Evolutionary conservation across 2,797 vertebrate genomes (phyloP), one percentile per base, ranked within the genome.

Genomic region (Hoplostethus mediterraneus): DNA sequence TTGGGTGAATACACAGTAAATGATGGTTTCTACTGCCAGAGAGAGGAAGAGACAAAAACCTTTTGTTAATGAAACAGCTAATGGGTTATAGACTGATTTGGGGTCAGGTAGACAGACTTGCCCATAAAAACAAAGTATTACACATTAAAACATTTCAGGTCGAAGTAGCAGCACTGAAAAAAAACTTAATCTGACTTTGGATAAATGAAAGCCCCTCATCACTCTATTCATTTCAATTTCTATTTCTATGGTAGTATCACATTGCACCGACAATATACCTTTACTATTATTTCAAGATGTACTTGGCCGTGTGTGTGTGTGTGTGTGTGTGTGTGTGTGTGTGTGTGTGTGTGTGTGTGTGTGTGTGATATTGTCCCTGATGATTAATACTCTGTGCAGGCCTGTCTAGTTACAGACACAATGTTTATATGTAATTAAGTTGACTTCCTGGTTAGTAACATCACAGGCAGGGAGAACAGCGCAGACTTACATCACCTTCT

Each of bases 401-500:
- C 48, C 14, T 40, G 9, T 42, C 44, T 63, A 63, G 51, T 12
- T 62, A 16, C 49, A 80, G 42, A 67, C 56, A 33, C 2, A 8
- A 30, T 52, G 49, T 65, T 73, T 65, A 42, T 58, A 67, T 79
- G 60, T 63, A 74, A 77, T 58, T 68, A 51, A 75, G 30, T 65
- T 58, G 66, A 83, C 73, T 78, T 87, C 72, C 81, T 81, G 76
- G 63, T 78, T 61, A 30, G 73, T 75, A 31, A 30, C 36, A 40
- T 31, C n/a, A 40, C 21, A 55, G n/a, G 51, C 36, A 44, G 40
- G 28, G 40, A 60, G 40, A 25, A 38, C 2, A 36, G 11, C 17
- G 6, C n/a, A 9, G 12, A 58, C n/a, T 58, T 33, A 21, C n/a
- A 42, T 72, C 28, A 14, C 14, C 28, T 31, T 51, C 38, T 60